Conservation (phyloP, 2,113 vertebrate species). For the Telmatochromis sp. region DNA sequence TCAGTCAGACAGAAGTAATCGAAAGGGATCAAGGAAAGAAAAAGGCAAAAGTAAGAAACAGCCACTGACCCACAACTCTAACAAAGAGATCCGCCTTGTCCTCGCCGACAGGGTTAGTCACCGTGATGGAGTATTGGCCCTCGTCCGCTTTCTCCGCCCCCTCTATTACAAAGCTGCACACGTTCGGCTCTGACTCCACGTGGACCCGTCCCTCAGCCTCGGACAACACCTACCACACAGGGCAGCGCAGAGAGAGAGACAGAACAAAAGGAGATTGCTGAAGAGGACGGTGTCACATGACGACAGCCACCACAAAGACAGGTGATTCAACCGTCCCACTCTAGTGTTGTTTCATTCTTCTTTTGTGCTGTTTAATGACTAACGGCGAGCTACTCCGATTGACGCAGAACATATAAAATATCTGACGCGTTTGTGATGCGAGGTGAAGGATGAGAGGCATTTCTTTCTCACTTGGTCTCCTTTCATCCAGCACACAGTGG, state of each 20-base stretch:
- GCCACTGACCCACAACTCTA: constrained; percentile 78
- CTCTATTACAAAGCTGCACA: constrained; percentile 83
- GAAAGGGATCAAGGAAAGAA: not conserved
- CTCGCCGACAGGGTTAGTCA: constrained; percentile 80
- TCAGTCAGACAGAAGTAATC: not conserved
- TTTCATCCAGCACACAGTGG: constrained; percentile 78
- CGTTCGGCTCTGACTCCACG: constrained; percentile 68
- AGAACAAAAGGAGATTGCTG: not conserved
- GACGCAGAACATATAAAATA: constrained; percentile 1
- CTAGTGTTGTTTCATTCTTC: not conserved
- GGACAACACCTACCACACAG: constrained; percentile 59
- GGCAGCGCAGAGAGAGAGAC: not conserved
- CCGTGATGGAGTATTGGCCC: constrained; percentile 77
- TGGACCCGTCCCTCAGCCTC: constrained; percentile 72
- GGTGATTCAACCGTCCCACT: constrained; percentile 18
- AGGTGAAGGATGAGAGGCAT: not conserved
- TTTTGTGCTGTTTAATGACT: not conserved
- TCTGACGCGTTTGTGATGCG: not conserved
- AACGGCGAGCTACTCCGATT: not conserved
- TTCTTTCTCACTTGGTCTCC: constrained; percentile 64
- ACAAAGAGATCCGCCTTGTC: constrained; percentile 75
- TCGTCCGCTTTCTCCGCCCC: constrained; percentile 75
- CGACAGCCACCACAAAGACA: not conserved
- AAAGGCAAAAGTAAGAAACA: not conserved
- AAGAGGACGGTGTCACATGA: not conserved